Evolutionary conservation across 2,797 vertebrate species (phyloP), one percentile per base, ranked within the genome.

Genomic region (Rhyacichthys aspro): DNA sequence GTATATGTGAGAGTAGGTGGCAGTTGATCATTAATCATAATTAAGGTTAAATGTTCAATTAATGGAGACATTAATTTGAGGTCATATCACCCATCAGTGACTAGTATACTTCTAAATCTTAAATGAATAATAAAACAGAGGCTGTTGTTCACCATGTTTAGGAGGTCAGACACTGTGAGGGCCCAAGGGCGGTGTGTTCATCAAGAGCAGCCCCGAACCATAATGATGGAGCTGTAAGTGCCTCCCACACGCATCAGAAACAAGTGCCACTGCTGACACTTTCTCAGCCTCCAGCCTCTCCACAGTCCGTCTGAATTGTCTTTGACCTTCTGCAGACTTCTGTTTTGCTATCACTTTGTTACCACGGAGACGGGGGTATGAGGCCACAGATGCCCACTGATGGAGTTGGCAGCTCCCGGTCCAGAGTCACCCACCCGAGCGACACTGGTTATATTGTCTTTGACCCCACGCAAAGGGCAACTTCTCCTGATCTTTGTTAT

Each of bases 251-350:
- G 70, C 50, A 39, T 18, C 5, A 70, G 70, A 72, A 33, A 59
- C 48, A 9, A 74, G 73, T 28, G 62, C 64, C 55, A 55, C 39
- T 3, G 52, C 56, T 43, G 78, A 70, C 79, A 77, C 76, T 74
- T 53, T 70, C 75, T 70, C 54, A 49, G 60, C 43, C 72, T 48
- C 14, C 34, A 5, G 42, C 37, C 74, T 59, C 75, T 76, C 11
- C 0, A 55, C 59, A 39, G 18, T 7, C 16, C 3, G 43, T 65
- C 67, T 74, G 65, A 79, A 78, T 78, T 53, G 72, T 72, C 62
- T 83, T 59, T 82, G 80, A 86, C 88, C 80, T 87, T 75, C 64
- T 16, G 28, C 56, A 1, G 47, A 48, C 61, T 74, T 73, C 63
- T 8, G 32, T 61, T 74, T 72, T 62, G 57, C 63, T n/a, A n/a